Percentiles rank a stretch among this genome's conserved stretches.
Evolutionary conservation across 2,113 vertebrate species (phyloP).

Genomic region (Kryptolebias marmoratus): DNA sequence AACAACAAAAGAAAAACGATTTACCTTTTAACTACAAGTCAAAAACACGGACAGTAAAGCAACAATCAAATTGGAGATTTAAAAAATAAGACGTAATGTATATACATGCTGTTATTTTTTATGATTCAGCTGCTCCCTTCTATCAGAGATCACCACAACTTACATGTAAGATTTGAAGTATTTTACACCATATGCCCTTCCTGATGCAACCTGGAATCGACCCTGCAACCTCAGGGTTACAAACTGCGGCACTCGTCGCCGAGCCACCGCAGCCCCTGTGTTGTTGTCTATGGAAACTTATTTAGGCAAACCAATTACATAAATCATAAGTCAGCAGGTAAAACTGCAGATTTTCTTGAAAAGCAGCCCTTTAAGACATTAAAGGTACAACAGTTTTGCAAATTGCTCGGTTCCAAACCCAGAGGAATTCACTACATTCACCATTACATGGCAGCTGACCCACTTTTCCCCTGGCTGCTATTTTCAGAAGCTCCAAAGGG

Average conservation of each 20-base stretch:
- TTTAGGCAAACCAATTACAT: background rate
- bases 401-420: conserved; percentile 28
- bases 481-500: conserved; percentile 79
- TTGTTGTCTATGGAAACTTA: background rate
- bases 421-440: conserved; percentile 13
- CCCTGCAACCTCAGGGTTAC: no score
- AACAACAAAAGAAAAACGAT: no score
- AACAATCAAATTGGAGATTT: background rate
- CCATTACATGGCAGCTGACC: conserved; percentile 71
- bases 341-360: background rate
- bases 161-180: no score
- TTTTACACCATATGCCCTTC: no score
- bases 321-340: conserved; percentile 2
- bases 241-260: no score
- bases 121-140: no score
- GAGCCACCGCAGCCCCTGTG: no score
- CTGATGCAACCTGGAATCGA: no score
- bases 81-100: background rate
- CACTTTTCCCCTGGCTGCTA: conserved; percentile 79
- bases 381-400: conserved; percentile 21
- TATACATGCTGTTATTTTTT: no score
- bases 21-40: no score
- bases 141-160: no score
- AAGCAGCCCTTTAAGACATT: background rate
- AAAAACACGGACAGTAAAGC: no score